phyloP scores from a whole-genome alignment of 92 coral and sea anemone genomes.

The Heteractis magnifica region DNA sequence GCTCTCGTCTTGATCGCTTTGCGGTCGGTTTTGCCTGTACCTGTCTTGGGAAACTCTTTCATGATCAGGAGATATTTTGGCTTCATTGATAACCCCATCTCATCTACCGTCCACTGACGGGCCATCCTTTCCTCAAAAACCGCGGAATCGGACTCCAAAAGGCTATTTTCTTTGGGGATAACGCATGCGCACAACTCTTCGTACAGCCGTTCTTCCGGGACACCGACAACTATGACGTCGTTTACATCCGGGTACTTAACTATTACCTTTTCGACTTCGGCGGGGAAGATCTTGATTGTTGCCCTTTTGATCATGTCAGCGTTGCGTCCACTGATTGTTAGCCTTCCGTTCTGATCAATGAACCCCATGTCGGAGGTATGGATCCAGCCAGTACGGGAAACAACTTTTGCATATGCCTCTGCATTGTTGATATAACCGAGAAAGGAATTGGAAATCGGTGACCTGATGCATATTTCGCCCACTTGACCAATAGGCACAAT shows the following conservation, averaged over 20 bases:
- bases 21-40: constrained; percentile 19
- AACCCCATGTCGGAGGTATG: constrained; percentile 37
- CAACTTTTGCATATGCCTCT: neutral
- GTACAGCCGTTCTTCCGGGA: constrained; percentile 56
- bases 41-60: constrained; percentile 34
- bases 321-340: constrained; percentile 38
- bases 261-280: constrained; percentile 41
- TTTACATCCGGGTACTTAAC: constrained; percentile 36
- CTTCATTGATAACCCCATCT: constrained; percentile 34
- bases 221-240: constrained; percentile 45
- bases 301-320: constrained; percentile 53
- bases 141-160: neutral
- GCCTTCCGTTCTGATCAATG: constrained; percentile 32
- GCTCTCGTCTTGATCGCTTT: neutral
- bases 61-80: constrained; percentile 39
- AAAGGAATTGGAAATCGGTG: constrained; percentile 9
- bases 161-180: constrained; percentile 26
- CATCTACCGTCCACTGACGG: neutral
- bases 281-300: constrained; percentile 32
- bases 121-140: constrained; percentile 5
- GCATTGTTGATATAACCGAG: constrained; percentile 6
- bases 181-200: constrained; percentile 60
- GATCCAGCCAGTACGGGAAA: constrained; percentile 47
- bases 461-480: constrained; percentile 20
- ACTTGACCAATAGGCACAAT: constrained; percentile 8